Evolutionary conservation across 2,888 invertebrate genomes (phyloP), one percentile per base, ranked within the genome.

Genomic region (Lasioglossum lativentre): DNA sequence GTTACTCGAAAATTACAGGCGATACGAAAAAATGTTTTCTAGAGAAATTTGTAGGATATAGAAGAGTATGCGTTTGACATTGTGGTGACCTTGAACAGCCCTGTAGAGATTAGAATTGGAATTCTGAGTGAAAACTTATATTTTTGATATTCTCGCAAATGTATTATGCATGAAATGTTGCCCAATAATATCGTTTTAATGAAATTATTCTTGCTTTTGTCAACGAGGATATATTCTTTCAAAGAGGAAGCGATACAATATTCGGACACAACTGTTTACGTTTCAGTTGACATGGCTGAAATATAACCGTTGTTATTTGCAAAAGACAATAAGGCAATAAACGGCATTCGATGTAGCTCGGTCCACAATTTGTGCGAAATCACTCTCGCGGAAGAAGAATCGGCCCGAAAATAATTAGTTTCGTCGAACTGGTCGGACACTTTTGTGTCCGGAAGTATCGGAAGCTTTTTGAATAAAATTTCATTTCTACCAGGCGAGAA

Each of bases 391-490:
- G 27, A 59, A 59, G 56, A 56, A 12, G 56, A 56, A 56, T n/a
- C 56, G n/a, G n/a, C 12, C 56, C 56, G 56, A 56, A 56, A 56
- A 56, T 56, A 56, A 56, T 56, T n/a, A 56, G 56, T 56, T n/a
- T 4, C n/a, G 12, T 56, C 56, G 56, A 12, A 56, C n/a, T 12
- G 3, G 12, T n/a, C 12, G n/a, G 56, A 56, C n/a, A 56, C n/a
- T n/a, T 56, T 56, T n/a, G 34, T 8, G 12, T 12, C 16, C 10
- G 16, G 1, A n/a, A 56, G n/a, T 56, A 56, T 56, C 12, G 56
- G 56, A n/a, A 56, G 56, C 56, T 10, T n/a, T n/a, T n/a, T 0
- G 1, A 10, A 56, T 56, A 10, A n/a, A 23, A 12, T 56, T 56
- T n/a, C n/a, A n/a, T n/a, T 56, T 23, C 23, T 56, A n/a, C 12